Conservation (phyloP, 2,888 invertebrate species). For the Caenorhabditis zanzibari region DNA sequence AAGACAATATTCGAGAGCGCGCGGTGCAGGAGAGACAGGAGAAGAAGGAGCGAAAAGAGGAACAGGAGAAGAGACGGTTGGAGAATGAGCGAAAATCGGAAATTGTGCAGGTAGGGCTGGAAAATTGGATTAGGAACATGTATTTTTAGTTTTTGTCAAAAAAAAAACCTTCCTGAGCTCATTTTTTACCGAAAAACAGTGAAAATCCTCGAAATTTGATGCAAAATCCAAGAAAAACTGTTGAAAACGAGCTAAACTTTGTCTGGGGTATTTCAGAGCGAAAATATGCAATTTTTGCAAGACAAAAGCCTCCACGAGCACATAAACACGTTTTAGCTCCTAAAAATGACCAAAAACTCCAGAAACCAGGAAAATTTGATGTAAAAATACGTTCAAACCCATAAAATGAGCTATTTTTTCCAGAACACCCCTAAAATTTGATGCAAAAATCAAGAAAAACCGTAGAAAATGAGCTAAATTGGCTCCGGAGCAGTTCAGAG, state of each 20-base stretch:
- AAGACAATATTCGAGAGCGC: slow-evolving; percentile 67
- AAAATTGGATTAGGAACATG: not conserved
- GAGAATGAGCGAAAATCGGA: slow-evolving; percentile 80
- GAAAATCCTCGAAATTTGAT: not conserved
- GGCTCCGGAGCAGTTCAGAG: too few species aligned
- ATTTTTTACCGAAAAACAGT: not conserved
- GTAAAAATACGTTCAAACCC: too few species aligned
- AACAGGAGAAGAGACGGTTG: slow-evolving; percentile 78
- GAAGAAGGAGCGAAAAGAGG: slow-evolving; percentile 72
- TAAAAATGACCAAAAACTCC: too few species aligned
- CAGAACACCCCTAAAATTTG: too few species aligned
- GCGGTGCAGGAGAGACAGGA: slow-evolving; percentile 69
- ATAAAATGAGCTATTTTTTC: too few species aligned
- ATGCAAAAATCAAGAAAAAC: too few species aligned
- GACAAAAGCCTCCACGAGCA: too few species aligned
- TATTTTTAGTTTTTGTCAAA: too few species aligned
- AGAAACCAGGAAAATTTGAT: too few species aligned
- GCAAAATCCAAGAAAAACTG: not conserved
- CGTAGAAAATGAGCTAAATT: too few species aligned
- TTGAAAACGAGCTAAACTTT: not conserved
- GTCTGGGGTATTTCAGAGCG: not conserved
- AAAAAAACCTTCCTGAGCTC: too few species aligned
- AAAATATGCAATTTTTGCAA: not conserved
- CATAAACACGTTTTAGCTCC: too few species aligned
- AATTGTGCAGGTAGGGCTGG: slow-evolving; percentile 78